Evolutionary conservation across 2,888 invertebrate species (phyloP).

Genomic region (Pandemis corylana): DNA sequence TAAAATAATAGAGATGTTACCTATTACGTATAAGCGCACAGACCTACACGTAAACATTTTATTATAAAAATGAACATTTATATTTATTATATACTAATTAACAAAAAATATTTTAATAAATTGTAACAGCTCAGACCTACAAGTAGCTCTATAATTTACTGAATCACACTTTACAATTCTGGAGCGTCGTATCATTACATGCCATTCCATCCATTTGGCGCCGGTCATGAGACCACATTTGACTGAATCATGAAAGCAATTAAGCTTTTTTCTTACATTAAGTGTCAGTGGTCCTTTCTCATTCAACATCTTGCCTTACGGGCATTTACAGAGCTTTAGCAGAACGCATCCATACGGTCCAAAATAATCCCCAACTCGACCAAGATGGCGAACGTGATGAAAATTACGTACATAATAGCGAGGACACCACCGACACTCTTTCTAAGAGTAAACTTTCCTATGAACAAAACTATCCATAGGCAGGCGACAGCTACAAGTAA

Average conservation of each 20-base stretch:
- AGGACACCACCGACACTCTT: conserved; percentile 88
- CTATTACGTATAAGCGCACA: neutral
- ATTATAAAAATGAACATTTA: neutral
- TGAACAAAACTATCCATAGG: conserved; percentile 87
- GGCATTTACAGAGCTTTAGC: conserved; percentile 6
- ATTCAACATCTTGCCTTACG: neutral
- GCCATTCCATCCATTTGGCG: neutral
- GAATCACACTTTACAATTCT: neutral
- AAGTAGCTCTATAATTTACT: neutral
- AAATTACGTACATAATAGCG: conserved; percentile 87
- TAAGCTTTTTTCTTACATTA: conserved; percentile 1
- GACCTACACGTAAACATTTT: neutral
- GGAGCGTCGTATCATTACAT: neutral
- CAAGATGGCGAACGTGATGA: conserved; percentile 90
- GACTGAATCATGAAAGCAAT: neutral
- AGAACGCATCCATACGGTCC: conserved; percentile 51
- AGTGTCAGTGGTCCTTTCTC: neutral
- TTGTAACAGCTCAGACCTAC: neutral
- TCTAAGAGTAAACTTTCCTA: conserved; percentile 89
- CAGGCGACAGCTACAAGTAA: conserved; percentile 89
- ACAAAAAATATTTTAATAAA: neutral
- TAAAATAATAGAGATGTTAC: neutral
- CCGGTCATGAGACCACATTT: neutral
- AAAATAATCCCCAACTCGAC: conserved; percentile 91
- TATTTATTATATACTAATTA: neutral